Percentiles rank a stretch among this genome's conserved stretches.
Conservation (phyloP, 2,888 invertebrate genomes). For the Nomada hirtipes region DNA sequence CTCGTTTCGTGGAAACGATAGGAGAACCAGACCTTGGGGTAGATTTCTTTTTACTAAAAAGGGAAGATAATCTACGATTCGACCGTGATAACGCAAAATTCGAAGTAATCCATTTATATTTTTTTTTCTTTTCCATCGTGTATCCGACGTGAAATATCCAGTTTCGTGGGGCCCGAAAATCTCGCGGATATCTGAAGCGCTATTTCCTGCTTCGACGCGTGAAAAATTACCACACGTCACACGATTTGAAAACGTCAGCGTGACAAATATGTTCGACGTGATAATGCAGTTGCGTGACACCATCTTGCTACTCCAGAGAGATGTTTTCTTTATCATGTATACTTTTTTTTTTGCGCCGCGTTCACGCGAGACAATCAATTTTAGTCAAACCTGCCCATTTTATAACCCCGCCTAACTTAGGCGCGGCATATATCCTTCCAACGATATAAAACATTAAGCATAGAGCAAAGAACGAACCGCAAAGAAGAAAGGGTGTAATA, state of each 20-base stretch:
- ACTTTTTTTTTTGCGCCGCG: constrained; percentile 21
- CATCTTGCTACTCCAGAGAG: constrained; percentile 32
- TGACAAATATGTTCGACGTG: constrained; percentile 71
- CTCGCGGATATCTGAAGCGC: not conserved
- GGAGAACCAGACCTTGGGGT: too few relatives aligned
- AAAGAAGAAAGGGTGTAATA: not conserved
- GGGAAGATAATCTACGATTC: too few relatives aligned
- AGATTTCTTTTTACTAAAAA: too few relatives aligned
- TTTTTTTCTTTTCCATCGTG: too few relatives aligned
- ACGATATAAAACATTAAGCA: not conserved
- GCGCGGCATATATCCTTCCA: constrained; percentile 9
- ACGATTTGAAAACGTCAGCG: constrained; percentile 63
- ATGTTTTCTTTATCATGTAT: constrained; percentile 44
- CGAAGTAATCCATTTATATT: too few relatives aligned
- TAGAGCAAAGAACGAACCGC: not conserved
- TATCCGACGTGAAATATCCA: too few relatives aligned
- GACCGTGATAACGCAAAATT: too few relatives aligned
- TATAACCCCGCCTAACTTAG: constrained; percentile 6
- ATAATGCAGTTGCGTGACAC: constrained; percentile 71
- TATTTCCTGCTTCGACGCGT: constrained; percentile 54
- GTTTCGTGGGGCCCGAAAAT: not conserved
- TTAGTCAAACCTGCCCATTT: constrained; percentile 55
- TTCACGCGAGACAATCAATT: constrained; percentile 59
- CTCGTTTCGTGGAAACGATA: too few relatives aligned
- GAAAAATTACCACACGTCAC: constrained; percentile 50